Base-by-base conservation (phyloP, 2,888 invertebrate genomes). In the Hermodice carunculata region DNA sequence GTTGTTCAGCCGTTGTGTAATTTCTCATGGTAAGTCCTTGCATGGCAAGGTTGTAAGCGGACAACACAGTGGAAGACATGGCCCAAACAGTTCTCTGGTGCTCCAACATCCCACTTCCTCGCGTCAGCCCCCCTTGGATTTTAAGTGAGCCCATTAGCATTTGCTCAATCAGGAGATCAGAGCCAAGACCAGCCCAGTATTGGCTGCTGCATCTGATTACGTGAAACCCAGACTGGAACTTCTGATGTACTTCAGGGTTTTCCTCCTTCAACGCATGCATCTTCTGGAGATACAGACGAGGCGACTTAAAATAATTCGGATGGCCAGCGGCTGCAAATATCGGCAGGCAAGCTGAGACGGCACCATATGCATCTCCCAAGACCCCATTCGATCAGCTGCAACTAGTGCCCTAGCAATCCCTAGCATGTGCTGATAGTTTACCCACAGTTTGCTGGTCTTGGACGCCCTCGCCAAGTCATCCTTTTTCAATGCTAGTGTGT, bases 361-460 rank as follows among this genome's bases (percentile, higher is more conserved):
- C n/a, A n/a, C n/a, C 14, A 59, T 26, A 49, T 66, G 49, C 64
- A 34, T 46, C 26, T n/a, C 19, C 64, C 66, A 66, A n/a, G 64
- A 66, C n/a, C 66, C 64, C 19, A 42, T 66, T 29, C 64, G 54
- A 37, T 66, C 64, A 32, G 66, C 66, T 31, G 24, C 28, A 5
- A 66, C 24, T 19, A 66, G 42, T 28, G 14, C 26, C 42, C 64
- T 32, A 22, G 66, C 64, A 57, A 66, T 24, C 26, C 32, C 40
- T 17, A 57, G 14, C 66, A 66, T 66, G 19, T 49, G 24, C 28
- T 59, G 65, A 49, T 60, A 67, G 29, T 58, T 46, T 26, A 65
- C 17, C 66, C 56, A 66, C 31, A 66, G 51, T 46, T 58, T 28
- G 40, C 66, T 54, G 11, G 65, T 65, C 31, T 65, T 52, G 19